phyloP scores from a whole-genome alignment of 2,888 invertebrate species.

The Proisotoma minuta region DNA sequence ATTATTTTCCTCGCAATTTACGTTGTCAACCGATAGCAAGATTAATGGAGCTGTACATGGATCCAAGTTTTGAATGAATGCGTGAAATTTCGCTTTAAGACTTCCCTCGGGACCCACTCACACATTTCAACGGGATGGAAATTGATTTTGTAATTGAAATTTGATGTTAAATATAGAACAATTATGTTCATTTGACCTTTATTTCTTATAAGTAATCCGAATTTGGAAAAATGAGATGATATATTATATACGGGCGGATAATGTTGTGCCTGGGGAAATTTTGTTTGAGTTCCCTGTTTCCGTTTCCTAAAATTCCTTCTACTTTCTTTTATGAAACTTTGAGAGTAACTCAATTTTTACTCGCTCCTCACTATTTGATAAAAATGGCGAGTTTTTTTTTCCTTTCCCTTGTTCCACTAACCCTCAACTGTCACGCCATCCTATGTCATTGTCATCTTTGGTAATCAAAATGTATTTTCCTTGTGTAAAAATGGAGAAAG shows the following conservation, averaged over 20 bases:
- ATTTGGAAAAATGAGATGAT: no score
- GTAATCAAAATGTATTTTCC: not conserved
- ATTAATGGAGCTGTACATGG: constrained; percentile 16
- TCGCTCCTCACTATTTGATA: not conserved
- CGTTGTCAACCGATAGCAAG: constrained; percentile 23
- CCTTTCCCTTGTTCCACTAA: not conserved
- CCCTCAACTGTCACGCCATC: not conserved
- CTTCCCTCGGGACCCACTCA: no score
- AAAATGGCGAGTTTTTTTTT: not conserved
- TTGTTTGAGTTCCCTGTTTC: constrained; percentile 5
- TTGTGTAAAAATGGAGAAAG: no score
- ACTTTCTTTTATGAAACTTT: not conserved
- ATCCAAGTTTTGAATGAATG: not conserved
- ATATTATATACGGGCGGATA: not conserved
- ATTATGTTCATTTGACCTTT: no score
- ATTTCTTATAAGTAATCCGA: no score
- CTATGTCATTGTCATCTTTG: not conserved
- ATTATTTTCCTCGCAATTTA: constrained; percentile 17
- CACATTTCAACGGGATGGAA: no score
- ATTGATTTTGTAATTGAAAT: no score
- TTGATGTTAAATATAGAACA: no score
- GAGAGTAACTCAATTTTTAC: not conserved
- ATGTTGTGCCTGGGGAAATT: not conserved
- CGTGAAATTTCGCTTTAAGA: no score
- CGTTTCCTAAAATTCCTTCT: constrained; percentile 9